Conservation (phyloP, 2,113 vertebrate genomes). For the Anhinga rufa region DNA sequence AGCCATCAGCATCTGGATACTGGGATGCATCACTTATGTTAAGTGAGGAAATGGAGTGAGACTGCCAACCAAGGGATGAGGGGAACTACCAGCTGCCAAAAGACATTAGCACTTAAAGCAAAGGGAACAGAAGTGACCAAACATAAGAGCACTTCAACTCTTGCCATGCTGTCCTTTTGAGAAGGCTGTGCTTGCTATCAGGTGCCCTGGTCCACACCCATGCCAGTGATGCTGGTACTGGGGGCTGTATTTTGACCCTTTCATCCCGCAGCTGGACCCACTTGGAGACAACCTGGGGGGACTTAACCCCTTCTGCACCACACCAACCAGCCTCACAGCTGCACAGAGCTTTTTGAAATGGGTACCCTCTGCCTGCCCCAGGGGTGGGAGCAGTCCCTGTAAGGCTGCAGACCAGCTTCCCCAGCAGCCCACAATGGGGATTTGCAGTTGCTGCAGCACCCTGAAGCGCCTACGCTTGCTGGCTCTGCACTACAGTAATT, state of each 20-base stretch:
- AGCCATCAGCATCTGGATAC: not conserved
- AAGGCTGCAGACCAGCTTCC: not conserved
- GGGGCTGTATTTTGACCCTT: not conserved
- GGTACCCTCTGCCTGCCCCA: not conserved
- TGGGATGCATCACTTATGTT: not conserved
- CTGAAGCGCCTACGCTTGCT: not conserved
- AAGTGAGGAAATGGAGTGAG: not conserved
- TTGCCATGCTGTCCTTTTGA: not conserved
- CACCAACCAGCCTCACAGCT: rapidly evolving
- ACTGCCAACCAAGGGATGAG: not conserved
- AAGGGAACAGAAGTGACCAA: not conserved
- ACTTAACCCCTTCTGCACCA: not conserved
- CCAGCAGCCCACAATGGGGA: not conserved
- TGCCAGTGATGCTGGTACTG: not conserved
- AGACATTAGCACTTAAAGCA: not conserved
- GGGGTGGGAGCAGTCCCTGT: not conserved
- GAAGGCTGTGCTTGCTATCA: not conserved
- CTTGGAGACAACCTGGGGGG: not conserved
- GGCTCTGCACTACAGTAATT: not conserved
- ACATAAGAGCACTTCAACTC: not conserved
- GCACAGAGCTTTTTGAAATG: not conserved
- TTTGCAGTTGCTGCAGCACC: not conserved
- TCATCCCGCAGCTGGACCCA: not conserved
- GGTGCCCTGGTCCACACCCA: not conserved
- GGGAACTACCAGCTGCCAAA: not conserved